Evolutionary conservation across 2,888 invertebrate species (phyloP).

Genomic region (Thysanoteuthis rhombus): DNA sequence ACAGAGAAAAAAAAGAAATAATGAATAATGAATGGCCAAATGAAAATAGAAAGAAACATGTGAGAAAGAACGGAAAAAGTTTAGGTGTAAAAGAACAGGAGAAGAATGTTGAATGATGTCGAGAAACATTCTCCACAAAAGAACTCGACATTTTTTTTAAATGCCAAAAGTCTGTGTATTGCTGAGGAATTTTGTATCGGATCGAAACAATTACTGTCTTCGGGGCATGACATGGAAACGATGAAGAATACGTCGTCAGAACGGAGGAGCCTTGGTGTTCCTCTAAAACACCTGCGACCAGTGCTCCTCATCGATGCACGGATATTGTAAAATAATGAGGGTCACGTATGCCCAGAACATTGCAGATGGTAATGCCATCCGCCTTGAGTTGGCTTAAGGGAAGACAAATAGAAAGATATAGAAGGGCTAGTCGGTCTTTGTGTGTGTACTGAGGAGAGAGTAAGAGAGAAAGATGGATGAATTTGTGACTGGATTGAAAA

Average conservation of each 20-base stretch:
- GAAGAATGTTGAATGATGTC: background rate
- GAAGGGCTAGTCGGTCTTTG: background rate
- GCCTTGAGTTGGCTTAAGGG: background rate
- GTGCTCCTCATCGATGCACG: background rate
- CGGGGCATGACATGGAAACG: background rate
- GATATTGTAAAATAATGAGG: background rate
- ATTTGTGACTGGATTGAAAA: background rate
- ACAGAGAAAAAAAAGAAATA: no score
- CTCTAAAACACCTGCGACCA: background rate
- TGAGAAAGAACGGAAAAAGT: background rate
- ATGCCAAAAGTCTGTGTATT: background rate
- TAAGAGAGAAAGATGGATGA: background rate
- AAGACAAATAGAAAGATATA: background rate
- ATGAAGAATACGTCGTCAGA: background rate
- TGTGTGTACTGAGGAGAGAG: background rate
- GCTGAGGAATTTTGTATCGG: background rate
- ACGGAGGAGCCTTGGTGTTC: background rate
- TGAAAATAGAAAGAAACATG: background rate
- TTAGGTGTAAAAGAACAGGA: background rate
- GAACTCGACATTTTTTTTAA: background rate
- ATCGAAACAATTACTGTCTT: background rate
- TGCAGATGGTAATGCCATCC: background rate
- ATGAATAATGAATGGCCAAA: background rate
- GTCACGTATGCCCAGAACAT: constrained; percentile 12
- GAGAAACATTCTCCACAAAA: background rate